These are phyloP conservation scores for Toxotes jaculatrix DNA, from an alignment of 2,113 vertebrate genomes.

Conservation along the genomic window DNA sequence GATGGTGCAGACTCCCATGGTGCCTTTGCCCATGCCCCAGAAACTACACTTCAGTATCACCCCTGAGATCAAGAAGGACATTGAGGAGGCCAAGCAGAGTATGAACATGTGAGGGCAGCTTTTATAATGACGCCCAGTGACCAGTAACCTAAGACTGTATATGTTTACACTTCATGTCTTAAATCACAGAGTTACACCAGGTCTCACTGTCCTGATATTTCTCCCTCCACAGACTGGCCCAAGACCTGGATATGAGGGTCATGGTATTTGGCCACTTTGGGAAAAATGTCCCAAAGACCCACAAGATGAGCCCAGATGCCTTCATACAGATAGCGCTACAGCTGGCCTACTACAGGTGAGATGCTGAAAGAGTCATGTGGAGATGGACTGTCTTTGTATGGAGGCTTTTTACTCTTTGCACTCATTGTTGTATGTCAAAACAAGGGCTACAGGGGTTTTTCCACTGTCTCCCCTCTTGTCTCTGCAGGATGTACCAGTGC, in stretches of 20 bases:
- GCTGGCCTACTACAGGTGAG: slow-evolving; percentile 93
- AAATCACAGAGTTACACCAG: fast-evolving
- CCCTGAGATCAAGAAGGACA: slow-evolving; percentile 90
- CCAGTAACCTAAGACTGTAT: not conserved
- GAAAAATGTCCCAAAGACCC: slow-evolving; percentile 90
- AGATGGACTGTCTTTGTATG: not conserved
- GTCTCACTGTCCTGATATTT: not conserved
- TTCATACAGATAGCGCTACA: slow-evolving; percentile 95
- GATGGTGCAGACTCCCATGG: slow-evolving; percentile 75
- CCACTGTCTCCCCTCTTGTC: no score
- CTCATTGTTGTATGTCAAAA: no score
- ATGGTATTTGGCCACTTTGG: slow-evolving; percentile 91
- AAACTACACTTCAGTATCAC: slow-evolving; percentile 95
- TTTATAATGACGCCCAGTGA: not conserved
- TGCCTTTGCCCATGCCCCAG: slow-evolving; percentile 87
- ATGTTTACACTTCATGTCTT: not conserved
- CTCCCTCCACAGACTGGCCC: slow-evolving; percentile 85
- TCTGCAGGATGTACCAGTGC: no score
- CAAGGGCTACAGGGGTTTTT: no score
- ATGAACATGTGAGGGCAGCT: slow-evolving; percentile 89
- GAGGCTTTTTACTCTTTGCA: no score
- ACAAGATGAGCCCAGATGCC: slow-evolving; percentile 94
- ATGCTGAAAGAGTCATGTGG: not conserved
- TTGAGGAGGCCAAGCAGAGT: slow-evolving; percentile 92
- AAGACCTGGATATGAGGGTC: slow-evolving; percentile 90